Base-by-base conservation (phyloP, 92 coral and sea anemone species). In the Paramuricea clavata region DNA sequence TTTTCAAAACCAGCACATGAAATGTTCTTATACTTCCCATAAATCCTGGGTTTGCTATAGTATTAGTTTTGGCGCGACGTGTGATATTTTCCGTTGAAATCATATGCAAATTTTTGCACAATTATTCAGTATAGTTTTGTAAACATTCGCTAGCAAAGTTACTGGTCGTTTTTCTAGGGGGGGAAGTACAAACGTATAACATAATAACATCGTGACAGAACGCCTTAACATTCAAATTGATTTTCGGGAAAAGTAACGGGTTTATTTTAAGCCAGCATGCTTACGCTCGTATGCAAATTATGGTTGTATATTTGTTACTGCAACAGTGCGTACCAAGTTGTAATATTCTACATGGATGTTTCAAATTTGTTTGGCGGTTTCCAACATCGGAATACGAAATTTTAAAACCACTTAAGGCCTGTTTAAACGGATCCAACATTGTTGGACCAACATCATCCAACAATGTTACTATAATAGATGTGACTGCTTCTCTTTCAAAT, bases 241-340 rank as follows among this genome's bases (percentile, higher is more conserved):
- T 13, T 26, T 43, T 6, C n/a, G 6, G 26, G 2, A 1, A 12
- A n/a, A 0, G 19, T 74, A 13, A 22, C 6, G 27, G 71, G 27
- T 19, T 64, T 25, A 25, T 17, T 17, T 64, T 49, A 30, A 41
- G 3, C 10, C 0, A 42, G 11, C 23, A 74, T 50, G 59, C 21
- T 21, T 47, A 27, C 44, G 33, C 13, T 54, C 17, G 68, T 76
- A 50, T 49, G 82, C 61, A 76, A 76, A 76, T 76, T 16, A 12
- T 28, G 5, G 62, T 34, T 2, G 69, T 19, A 49, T 49, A 49
- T 49, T 49, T 17, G 82, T 50, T 19, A 76, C 35, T 50, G 68
- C 61, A 19, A 74, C 81, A 49, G 81, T 23, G 61, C 81, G 81
- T 74, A 62, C 19, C 6, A 35, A 69, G 12, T 23, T 72, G 31